phyloP scores from a whole-genome alignment of 2,113 vertebrate species.

The Nycticorax nycticorax region DNA sequence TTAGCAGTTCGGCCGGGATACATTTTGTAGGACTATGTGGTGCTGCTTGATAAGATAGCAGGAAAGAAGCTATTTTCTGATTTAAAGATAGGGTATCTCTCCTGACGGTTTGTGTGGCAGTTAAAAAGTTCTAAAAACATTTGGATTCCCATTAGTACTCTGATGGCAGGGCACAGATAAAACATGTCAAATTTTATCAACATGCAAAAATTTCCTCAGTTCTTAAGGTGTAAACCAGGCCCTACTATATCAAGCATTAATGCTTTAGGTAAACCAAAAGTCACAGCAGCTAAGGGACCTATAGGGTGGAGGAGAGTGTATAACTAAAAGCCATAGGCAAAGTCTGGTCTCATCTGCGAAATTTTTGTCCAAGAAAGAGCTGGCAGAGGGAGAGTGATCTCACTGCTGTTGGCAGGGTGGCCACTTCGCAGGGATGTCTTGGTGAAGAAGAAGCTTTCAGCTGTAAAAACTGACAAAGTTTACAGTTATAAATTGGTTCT shows the following conservation, averaged over 20 bases:
- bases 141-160: slow-evolving; percentile 61
- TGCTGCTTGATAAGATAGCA: slow-evolving; percentile 61
- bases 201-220: neutral
- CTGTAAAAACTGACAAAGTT: neutral
- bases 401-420: neutral
- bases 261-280: slow-evolving; percentile 38
- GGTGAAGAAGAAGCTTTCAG: slow-evolving; percentile 9
- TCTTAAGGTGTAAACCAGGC: slow-evolving; percentile 41
- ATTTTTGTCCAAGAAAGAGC: neutral
- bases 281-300: neutral
- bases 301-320: neutral
- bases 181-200: slow-evolving; percentile 57
- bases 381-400: neutral
- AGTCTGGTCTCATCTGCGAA: neutral
- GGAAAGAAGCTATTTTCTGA: slow-evolving; percentile 64
- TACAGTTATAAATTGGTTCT: neutral
- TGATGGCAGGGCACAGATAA: slow-evolving; percentile 55
- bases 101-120: slow-evolving; percentile 35
- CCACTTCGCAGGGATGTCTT: neutral
- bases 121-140: slow-evolving; percentile 65
- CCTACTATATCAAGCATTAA: slow-evolving; percentile 4
- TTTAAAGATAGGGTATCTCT: slow-evolving; percentile 60
- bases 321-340: neutral
- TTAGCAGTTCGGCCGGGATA: slow-evolving; percentile 22
- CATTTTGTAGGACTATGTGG: slow-evolving; percentile 35